A percentile compares a stretch with the other conserved stretches of the same genome.
Evolutionary conservation across 2,888 invertebrate genomes (phyloP).

Genomic region (Mimachlamys varia): DNA sequence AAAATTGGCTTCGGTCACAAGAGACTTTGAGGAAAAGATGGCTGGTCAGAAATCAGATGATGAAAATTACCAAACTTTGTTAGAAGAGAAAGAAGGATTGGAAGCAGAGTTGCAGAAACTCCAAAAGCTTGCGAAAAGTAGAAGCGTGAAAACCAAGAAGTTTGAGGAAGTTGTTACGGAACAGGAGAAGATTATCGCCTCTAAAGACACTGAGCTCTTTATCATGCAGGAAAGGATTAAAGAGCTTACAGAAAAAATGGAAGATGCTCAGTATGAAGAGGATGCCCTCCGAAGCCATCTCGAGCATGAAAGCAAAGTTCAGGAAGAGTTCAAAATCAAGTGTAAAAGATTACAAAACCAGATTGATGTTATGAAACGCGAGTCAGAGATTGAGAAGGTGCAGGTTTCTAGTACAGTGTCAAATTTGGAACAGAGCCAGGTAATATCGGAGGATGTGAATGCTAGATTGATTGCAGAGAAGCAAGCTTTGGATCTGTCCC

Average conservation of each 20-base stretch:
- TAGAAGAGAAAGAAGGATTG: slow-evolving; percentile 55
- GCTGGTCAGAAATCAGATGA: neutral
- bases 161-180: slow-evolving; percentile 59
- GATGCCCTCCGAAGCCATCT: slow-evolving; percentile 41
- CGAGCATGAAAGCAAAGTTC: slow-evolving; percentile 37
- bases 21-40: slow-evolving; percentile 29
- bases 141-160: slow-evolving; percentile 64
- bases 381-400: neutral
- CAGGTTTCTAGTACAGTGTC: neutral
- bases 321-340: slow-evolving; percentile 36
- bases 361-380: slow-evolving; percentile 42
- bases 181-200: slow-evolving; percentile 54
- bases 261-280: slow-evolving; percentile 50
- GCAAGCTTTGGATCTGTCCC: neutral
- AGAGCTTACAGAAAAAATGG: slow-evolving; percentile 49
- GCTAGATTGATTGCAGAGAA: neutral
- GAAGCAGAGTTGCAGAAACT: slow-evolving; percentile 59
- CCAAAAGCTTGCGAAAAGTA: slow-evolving; percentile 67
- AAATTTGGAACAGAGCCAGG: neutral
- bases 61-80: slow-evolving; percentile 21
- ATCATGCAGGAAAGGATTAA: slow-evolving; percentile 53
- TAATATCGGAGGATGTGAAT: neutral
- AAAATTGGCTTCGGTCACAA: neutral
- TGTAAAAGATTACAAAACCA: slow-evolving; percentile 48
- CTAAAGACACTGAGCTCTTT: slow-evolving; percentile 55